Conservation (phyloP, 30 jellyfish, hydroid and myxozoan species). For the Rhopilema esculentum region DNA sequence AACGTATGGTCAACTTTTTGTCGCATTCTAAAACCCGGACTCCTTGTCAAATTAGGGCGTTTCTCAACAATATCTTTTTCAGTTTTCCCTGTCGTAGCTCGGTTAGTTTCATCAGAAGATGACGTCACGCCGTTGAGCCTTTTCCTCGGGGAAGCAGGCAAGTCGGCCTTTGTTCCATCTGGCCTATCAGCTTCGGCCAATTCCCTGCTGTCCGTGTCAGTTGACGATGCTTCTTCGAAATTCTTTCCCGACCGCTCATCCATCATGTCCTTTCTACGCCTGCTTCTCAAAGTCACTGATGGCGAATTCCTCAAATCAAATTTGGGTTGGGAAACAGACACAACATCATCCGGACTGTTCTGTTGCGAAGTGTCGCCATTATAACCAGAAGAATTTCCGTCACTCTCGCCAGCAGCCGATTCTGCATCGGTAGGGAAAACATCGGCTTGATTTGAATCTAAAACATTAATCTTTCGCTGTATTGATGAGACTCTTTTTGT, state of each 20-base stretch:
- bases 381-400: conserved; percentile 64
- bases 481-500: neutral
- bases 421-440: conserved; percentile 50
- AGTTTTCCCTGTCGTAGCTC: neutral
- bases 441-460: conserved; percentile 33
- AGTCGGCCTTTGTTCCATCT: conserved; percentile 4
- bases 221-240: conserved; percentile 16
- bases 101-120: conserved; percentile 42
- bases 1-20: conserved; percentile 62
- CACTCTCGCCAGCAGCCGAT: conserved; percentile 61
- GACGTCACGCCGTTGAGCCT: conserved; percentile 65
- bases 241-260: conserved; percentile 6
- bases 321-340: conserved; percentile 20
- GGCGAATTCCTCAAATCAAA: conserved; percentile 60
- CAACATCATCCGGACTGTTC: conserved; percentile 69
- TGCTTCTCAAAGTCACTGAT: conserved; percentile 47
- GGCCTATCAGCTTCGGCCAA: conserved; percentile 20
- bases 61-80: neutral
- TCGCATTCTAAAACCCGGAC: conserved; percentile 48
- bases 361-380: conserved; percentile 65
- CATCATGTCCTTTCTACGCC: conserved; percentile 39
- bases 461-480: conserved; percentile 43
- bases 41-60: conserved; percentile 9
- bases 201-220: conserved; percentile 21
- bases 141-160: conserved; percentile 61